These are phyloP conservation scores for Epiblema foenella DNA, from an alignment of 2,888 invertebrate species.

Conservation along the genomic window DNA sequence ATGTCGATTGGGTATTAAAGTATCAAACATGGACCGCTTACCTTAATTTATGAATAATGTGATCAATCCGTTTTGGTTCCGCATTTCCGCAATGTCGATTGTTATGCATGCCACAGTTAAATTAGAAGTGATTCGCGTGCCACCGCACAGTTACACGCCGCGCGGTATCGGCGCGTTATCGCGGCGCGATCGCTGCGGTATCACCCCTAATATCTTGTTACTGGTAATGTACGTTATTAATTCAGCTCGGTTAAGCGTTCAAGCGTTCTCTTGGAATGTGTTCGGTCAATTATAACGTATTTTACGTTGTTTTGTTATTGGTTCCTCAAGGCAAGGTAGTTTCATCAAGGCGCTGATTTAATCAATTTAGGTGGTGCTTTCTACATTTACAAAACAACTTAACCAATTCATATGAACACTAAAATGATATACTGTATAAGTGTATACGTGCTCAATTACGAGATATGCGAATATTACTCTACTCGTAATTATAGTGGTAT, in stretches of 20 bases:
- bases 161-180: slow-evolving; percentile 31
- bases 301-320: slow-evolving; percentile 9
- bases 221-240: slow-evolving; percentile 34
- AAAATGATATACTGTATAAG: no score
- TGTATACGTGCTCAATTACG: no score
- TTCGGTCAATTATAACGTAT: background rate
- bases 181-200: slow-evolving; percentile 25
- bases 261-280: background rate
- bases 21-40: no score
- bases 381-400: no score
- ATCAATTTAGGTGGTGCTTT: no score
- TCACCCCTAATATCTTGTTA: slow-evolving; percentile 34
- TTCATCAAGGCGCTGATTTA: no score
- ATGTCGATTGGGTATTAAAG: no score
- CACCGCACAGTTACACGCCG: slow-evolving; percentile 16
- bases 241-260: slow-evolving; percentile 18
- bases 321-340: background rate
- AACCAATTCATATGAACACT: no score
- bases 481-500: no score
- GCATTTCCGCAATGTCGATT: background rate
- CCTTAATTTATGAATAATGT: no score
- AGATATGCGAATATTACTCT: no score
- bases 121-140: slow-evolving; percentile 31
- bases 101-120: slow-evolving; percentile 19
- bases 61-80: no score